Conservation (phyloP, 2,888 invertebrate species). For the Cataglyphis livida region DNA sequence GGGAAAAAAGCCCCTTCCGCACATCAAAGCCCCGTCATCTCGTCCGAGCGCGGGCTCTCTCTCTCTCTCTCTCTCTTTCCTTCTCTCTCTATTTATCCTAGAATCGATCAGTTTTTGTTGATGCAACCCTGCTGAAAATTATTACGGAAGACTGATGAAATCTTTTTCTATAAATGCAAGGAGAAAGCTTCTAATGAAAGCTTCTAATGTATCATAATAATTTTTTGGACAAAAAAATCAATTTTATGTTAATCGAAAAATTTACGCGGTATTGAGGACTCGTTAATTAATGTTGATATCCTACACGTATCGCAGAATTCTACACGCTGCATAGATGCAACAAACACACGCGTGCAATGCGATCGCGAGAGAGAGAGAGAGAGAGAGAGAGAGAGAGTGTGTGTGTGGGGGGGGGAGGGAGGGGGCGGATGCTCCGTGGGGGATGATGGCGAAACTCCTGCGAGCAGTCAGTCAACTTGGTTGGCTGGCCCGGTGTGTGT, state of each 20-base stretch:
- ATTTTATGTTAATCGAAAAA: not conserved
- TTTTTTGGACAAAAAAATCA: not conserved
- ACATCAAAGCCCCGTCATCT: constrained; percentile 65
- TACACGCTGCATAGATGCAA: not conserved
- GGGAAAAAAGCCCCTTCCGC: constrained; percentile 68
- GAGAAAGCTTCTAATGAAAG: too few relatives aligned
- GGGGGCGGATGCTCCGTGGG: constrained; percentile 60
- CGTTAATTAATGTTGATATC: not conserved
- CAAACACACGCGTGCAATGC: not conserved
- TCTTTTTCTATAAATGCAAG: not conserved
- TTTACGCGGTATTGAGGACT: not conserved
- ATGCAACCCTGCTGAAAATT: constrained; percentile 24
- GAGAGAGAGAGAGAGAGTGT: not conserved
- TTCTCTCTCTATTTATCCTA: constrained; percentile 14
- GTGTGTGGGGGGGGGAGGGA: not conserved
- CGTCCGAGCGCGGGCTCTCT: constrained; percentile 43
- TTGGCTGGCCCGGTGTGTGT: constrained; percentile 71
- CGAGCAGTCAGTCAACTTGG: constrained; percentile 79
- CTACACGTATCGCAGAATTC: not conserved
- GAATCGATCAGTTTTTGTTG: constrained; percentile 53
- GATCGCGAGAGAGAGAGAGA: not conserved
- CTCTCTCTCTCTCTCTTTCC: constrained; percentile 10
- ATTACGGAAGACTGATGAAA: not conserved
- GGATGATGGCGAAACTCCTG: constrained; percentile 71
- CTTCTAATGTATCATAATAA: not conserved